Base-by-base conservation (phyloP, 92 coral and sea anemone genomes). In the Heteractis magnifica region DNA sequence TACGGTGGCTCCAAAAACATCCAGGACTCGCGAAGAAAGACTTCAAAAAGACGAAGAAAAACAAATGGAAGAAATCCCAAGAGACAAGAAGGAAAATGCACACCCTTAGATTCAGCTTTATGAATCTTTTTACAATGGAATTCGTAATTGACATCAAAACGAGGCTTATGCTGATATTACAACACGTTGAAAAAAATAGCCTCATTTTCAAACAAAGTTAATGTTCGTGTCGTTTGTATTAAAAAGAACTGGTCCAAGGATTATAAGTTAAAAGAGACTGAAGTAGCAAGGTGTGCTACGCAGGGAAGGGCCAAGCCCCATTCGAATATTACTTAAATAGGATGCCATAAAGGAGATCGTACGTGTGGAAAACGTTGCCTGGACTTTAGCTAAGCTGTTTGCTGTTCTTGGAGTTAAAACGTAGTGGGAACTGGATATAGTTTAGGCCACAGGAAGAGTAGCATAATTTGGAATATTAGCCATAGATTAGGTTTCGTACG, bases 1-100 rank as follows among this genome's bases (percentile, higher is more conserved):
- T 10, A 81, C 77, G n/a, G 62, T 81, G 20, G 26, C 58, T 19
- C 84, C 84, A 51, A 16, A 52, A 44, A 52, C 78, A 14, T 49
- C 78, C 48, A 49, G 8, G 13, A 5, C 21, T 51, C 19, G 44
- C 6, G 20, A 49, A 5, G 53, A 49, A 44, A 16, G 49, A 0
- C 4, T 14, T 16, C 58, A 51, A 49, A 74, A 74, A 6, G 56
- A 49, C 15, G 53, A 44, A 49, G 11, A 68, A 10, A 21, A 14
- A 20, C 15, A 21, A 9, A 9, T 3, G 4, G 64, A 62, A 9
- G 70, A 62, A 62, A 62, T 62, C 20, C 70, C 70, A 5, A 18
- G 6, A 12, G 44, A 34, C 59, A 62, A 18, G 6, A 18, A 10
- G 70, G 70, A 62, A n/a, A 18, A 20, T 6, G 26, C 70, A 18